Evolutionary conservation across 2,797 vertebrate genomes (phyloP), one percentile per base, ranked within the genome.

Genomic region (Spheniscus humboldti): DNA sequence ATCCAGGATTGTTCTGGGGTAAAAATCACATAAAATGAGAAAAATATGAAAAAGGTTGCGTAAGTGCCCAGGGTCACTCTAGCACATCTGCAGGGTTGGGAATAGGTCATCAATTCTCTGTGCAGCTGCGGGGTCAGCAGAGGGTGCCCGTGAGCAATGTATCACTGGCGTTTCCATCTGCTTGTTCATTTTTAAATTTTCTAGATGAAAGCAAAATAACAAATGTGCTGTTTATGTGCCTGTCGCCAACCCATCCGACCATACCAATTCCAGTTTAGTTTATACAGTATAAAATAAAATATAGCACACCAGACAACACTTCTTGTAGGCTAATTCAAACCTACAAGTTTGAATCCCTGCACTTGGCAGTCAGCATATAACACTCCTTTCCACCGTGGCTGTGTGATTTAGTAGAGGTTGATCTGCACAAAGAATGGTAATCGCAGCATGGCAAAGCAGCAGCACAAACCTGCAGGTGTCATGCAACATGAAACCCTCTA

Each of bases 111-210:
- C 64, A 39, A 23, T 69, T 88, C 59, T 50, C 18, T 43, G 50
- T 59, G 53, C 62, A 88, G 80, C 80, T 68, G 27, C 6, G 2
- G 56, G 68, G 63, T 93, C 97, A 92, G 94, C 93, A 97, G 97
- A 96, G 93, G 96, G 96, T 86, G 94, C 94, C 85, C n/a, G 8
- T 94, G 95, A 96, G 94, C 93, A 96, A 10, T 0, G 11, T 24
- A 90, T 64, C 0, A 0, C 33, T 67, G 43, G 31, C 0, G 0
- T 75, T 82, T 64, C 48, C 6, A 2, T 47, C 57, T 77, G 60
- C 48, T 66, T 0, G 1, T 50, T 67, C 18, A 0, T n/a, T 84
- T 91, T 69, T 8, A 37, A 6, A 22, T 52, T 39, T 87, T 69
- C 1, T 10, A 47, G 50, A 47, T 24, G 48, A 63, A 68, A 81